Evolutionary conservation across 2,888 invertebrate genomes (phyloP).

Genomic region (Drosophila sordidula): DNA sequence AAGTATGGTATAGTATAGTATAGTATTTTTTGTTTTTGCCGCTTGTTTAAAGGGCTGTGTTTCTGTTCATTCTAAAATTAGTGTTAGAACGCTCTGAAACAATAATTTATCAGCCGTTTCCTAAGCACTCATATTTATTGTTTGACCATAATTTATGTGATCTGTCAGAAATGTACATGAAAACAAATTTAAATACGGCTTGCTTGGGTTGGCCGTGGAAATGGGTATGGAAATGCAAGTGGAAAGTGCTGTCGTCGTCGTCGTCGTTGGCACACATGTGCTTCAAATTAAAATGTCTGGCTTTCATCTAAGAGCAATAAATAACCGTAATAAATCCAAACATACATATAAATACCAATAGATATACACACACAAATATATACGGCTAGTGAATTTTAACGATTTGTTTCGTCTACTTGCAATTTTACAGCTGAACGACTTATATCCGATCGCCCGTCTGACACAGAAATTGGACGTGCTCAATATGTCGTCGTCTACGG

Average conservation of each 20-base stretch:
- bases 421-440: conserved; percentile 82
- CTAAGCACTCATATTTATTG: conserved; percentile 10
- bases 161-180: conserved; percentile 55
- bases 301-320: conserved; percentile 75
- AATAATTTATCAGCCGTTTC: neutral
- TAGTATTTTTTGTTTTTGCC: too few relatives aligned
- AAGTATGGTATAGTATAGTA: too few relatives aligned
- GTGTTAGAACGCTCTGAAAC: too few relatives aligned
- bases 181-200: conserved; percentile 54
- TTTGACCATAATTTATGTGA: conserved; percentile 44
- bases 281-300: conserved; percentile 64
- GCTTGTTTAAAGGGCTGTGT: too few relatives aligned
- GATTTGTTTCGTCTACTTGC: conserved; percentile 51
- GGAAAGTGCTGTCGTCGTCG: conserved; percentile 46
- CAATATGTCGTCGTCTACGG: conserved; percentile 68
- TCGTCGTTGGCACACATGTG: conserved; percentile 54
- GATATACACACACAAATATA: conserved; percentile 5
- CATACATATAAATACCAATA: conserved; percentile 2
- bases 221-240: conserved; percentile 49
- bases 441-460: conserved; percentile 83
- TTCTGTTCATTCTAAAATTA: too few relatives aligned
- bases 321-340: conserved; percentile 58
- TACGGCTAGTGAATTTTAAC: conserved; percentile 36
- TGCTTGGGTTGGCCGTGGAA: conserved; percentile 13
- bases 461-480: conserved; percentile 83